phyloP scores from a whole-genome alignment of 2,113 vertebrate genomes.

The Stomatorhinus ivindoensis region DNA sequence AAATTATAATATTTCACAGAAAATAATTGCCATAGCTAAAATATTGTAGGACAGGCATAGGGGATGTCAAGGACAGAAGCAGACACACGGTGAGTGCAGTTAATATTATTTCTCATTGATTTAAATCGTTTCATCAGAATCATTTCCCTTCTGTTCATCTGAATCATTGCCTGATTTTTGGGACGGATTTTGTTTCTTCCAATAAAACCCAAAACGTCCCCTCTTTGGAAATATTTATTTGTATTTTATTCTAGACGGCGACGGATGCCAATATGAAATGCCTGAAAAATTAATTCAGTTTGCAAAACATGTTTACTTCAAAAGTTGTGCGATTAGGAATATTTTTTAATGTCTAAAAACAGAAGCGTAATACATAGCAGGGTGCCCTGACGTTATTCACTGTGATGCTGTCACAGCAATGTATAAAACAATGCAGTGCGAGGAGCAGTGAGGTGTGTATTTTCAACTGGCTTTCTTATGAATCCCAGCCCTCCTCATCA shows the following conservation, averaged over 20 bases:
- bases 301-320: not conserved
- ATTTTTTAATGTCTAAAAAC: not conserved
- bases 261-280: not conserved
- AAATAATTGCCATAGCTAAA: not conserved
- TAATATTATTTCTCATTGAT: not conserved
- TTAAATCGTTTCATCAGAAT: constrained; percentile 10
- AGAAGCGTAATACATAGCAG: not conserved
- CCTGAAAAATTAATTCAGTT: not conserved
- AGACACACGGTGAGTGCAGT: not conserved
- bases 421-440: not conserved
- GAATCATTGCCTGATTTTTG: not conserved
- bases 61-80: not conserved
- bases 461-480: not conserved
- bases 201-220: not conserved
- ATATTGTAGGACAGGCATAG: not conserved
- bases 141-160: not conserved
- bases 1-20: not conserved
- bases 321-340: not conserved
- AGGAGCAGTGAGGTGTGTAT: not conserved
- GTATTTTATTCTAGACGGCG: not conserved
- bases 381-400: not conserved
- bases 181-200: not conserved
- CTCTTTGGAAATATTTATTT: not conserved
- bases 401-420: not conserved
- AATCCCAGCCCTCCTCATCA: not conserved